Base-by-base conservation (phyloP, 2,113 vertebrate genomes). In the Clarias batrachus region DNA sequence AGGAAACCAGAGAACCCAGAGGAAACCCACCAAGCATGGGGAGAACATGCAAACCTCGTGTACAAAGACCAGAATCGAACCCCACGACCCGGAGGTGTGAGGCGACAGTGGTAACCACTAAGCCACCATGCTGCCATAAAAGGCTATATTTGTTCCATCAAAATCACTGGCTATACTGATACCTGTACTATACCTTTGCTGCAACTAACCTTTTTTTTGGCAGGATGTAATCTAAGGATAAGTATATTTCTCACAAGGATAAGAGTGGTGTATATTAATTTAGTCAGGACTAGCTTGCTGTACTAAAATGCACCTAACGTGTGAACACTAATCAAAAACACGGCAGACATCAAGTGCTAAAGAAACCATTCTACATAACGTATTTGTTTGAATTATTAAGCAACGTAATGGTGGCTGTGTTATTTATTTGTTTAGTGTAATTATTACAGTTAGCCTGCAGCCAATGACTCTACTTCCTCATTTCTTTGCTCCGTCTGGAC, bases 281-380 rank as follows among this genome's bases (percentile, higher is more conserved):
- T 86, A n/a, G 33, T 60, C 13, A 65, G 57, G 57, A 12, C 37
- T 37, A 25, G 9, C 48, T n/a, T 85, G 25, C 4, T 84, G 68
- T 25, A 27, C 8, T 19, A 52, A 62, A 76, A 74, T 74, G 9
- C 11, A 70, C 8, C 30, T 82, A 33, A 70, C 85, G 37, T 52
- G 79, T 86, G 57, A 86, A 57, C 41, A 23, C 52, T 62, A 81
- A 81, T 81, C 78, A 81, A 80, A 30, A 19, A 81, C 56, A 80
- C 54, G 37, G 56, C 3, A 60, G 2, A 81, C 52, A 79, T 33
- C 27, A 62, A 37, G 57, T 37, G 78, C 30, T 41, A 62, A 81
- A 37, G 30, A 81, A 57, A 37, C 30, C 57, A 62, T 12, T 7
- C 30, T 21, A 37, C 60, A 19, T 80, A 62, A 80, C 48, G 25